These are phyloP conservation scores for Calidris pugnax DNA, from an alignment of 2,113 vertebrate genomes.

Conservation along the genomic window DNA sequence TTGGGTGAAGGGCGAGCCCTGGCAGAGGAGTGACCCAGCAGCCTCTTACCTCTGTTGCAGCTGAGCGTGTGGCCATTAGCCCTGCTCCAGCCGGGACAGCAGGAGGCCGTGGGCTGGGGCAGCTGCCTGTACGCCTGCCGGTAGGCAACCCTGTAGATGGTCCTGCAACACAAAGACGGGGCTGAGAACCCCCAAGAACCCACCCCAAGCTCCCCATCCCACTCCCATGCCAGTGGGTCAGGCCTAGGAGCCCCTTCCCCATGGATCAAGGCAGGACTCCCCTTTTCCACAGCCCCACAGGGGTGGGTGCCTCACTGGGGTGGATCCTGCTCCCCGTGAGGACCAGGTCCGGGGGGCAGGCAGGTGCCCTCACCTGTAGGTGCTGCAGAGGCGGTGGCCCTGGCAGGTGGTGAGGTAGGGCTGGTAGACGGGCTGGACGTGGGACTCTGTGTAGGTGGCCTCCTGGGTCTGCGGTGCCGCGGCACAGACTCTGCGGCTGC, in stretches of 20 bases:
- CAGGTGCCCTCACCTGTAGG: constrained; percentile 85
- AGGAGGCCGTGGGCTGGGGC: constrained; percentile 63
- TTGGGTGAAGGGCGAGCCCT: rapidly evolving
- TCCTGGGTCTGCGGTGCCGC: not conserved
- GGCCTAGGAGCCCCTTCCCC: not conserved
- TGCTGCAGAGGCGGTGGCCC: constrained; percentile 87
- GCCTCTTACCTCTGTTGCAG: constrained; percentile 84
- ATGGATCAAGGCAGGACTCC: rapidly evolving
- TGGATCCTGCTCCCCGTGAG: rapidly evolving
- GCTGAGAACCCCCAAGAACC: not conserved
- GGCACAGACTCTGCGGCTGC: constrained; percentile 85
- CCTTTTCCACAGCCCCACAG: rapidly evolving
- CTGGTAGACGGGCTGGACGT: constrained; percentile 84
- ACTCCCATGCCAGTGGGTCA: rapidly evolving
- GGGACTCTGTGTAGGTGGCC: constrained; percentile 74
- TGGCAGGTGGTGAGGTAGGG: constrained; percentile 91
- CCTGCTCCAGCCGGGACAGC: constrained; percentile 89
- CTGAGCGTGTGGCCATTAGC: constrained; percentile 27
- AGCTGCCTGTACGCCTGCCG: constrained; percentile 68
- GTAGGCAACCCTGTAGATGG: constrained; percentile 85
- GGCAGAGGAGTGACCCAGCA: not conserved
- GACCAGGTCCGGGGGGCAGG: rapidly evolving
- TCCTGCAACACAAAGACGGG: constrained; percentile 69
- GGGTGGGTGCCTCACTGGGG: not conserved
- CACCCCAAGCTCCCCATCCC: not conserved